Conservation (phyloP, 2,888 invertebrate species). For the Mamestra brassicae region DNA sequence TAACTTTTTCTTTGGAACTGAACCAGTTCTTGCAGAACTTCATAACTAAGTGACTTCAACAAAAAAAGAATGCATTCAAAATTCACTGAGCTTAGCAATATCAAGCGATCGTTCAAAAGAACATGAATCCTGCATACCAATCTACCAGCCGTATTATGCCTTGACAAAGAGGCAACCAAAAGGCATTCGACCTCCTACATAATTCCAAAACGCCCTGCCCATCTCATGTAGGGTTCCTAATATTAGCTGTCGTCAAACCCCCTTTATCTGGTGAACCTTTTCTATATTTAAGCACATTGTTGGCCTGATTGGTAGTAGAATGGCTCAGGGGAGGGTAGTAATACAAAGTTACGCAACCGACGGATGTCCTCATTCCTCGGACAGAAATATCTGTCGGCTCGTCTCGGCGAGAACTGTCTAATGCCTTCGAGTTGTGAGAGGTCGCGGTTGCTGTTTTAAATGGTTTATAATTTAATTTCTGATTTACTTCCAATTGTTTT, state of each 20-base stretch:
- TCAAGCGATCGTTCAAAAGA: conserved; percentile 37
- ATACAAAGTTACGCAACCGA: conserved; percentile 78
- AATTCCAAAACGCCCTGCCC: conserved; percentile 55
- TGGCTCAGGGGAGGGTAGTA: conserved; percentile 61
- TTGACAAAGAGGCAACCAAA: conserved; percentile 47
- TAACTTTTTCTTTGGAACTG: not conserved
- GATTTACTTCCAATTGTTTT: not conserved
- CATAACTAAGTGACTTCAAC: not conserved
- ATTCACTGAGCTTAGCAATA: conserved; percentile 18
- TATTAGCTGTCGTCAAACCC: conserved; percentile 59
- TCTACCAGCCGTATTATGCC: conserved; percentile 34
- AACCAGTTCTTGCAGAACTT: not conserved
- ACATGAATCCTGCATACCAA: conserved; percentile 31
- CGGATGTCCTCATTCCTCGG: conserved; percentile 80
- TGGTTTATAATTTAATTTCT: not conserved
- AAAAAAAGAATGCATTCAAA: conserved; percentile 1
- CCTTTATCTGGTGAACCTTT: conserved; percentile 62
- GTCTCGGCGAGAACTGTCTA: conserved; percentile 42
- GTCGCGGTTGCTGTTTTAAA: conserved; percentile 16
- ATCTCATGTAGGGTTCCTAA: conserved; percentile 47
- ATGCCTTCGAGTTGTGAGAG: conserved; percentile 47
- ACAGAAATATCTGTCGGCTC: conserved; percentile 77
- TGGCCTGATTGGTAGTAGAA: conserved; percentile 60
- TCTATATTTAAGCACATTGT: conserved; percentile 67
- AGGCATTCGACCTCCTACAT: conserved; percentile 51